A percentile compares a stretch with the other conserved stretches of the same genome.
phyloP scores from a whole-genome alignment of 2,888 invertebrate species.

The Catocala nupta region DNA sequence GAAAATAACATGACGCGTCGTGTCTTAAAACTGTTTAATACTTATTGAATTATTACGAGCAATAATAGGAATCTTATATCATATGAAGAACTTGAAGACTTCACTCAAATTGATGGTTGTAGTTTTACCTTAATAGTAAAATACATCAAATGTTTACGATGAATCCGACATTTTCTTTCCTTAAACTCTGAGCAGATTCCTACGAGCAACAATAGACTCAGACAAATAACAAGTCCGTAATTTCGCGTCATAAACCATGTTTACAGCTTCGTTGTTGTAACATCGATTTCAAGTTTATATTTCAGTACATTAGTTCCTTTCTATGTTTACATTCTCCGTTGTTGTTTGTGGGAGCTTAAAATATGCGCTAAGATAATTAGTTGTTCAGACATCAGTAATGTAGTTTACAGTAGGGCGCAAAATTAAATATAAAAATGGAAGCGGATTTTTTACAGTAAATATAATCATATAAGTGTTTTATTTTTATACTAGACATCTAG shows the following conservation, averaged over 20 bases:
- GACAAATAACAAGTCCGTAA: conserved; percentile 64
- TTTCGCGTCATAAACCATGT: conserved; percentile 69
- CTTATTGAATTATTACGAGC: no score
- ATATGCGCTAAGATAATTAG: conserved; percentile 1
- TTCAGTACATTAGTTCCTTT: conserved; percentile 20
- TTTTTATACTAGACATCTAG: no score
- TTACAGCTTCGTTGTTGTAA: conserved; percentile 62
- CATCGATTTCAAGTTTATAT: conserved; percentile 36
- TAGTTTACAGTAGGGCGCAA: no score
- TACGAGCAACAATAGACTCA: conserved; percentile 50
- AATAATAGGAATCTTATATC: no score
- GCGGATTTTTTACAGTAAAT: no score
- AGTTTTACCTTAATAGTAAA: background rate
- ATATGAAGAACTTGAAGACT: no score
- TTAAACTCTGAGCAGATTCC: conserved; percentile 40
- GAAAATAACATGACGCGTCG: no score
- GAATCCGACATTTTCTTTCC: background rate
- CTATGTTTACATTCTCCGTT: conserved; percentile 26
- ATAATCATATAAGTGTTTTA: no score
- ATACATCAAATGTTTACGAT: background rate
- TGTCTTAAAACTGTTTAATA: no score
- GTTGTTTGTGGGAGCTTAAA: conserved; percentile 18
- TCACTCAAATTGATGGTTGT: conserved; percentile 12
- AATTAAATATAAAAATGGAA: no score
- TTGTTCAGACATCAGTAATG: background rate